Evolutionary conservation across 2,113 vertebrate genomes (phyloP).

Genomic region (Gasterosteus nipponicus): DNA sequence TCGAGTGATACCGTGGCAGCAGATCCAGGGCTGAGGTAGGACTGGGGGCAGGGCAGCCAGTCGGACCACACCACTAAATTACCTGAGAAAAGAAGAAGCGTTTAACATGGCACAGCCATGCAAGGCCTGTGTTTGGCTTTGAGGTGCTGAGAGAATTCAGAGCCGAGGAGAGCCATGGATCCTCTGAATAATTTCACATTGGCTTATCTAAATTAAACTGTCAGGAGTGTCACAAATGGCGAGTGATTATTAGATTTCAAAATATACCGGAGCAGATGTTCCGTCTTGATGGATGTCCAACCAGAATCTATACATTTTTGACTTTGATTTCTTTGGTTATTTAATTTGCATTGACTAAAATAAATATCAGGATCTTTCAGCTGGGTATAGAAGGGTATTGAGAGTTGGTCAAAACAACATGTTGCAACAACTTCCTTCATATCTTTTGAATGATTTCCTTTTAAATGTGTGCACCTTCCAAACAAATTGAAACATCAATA

Average conservation of each 20-base stretch:
- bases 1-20: constrained; percentile 1
- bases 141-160: constrained; percentile 31
- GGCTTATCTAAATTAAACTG: constrained; percentile 30
- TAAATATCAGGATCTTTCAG: neutral
- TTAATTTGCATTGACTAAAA: neutral
- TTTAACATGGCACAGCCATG: constrained; percentile 20
- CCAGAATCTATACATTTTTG: neutral
- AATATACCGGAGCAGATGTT: constrained; percentile 31
- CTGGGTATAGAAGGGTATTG: neutral
- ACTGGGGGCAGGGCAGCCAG: neutral
- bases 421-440: neutral
- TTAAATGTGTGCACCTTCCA: neutral
- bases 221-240: constrained; percentile 26
- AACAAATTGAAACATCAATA: constrained; percentile 27
- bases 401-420: neutral
- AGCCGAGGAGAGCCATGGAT: neutral
- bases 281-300: constrained; percentile 10
- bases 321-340: neutral
- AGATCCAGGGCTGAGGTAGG: constrained; percentile 8
- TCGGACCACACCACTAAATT: constrained; percentile 24
- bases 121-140: constrained; percentile 28
- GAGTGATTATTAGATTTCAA: constrained; percentile 16
- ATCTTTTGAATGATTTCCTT: neutral
- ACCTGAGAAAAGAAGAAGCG: constrained; percentile 28
- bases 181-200: constrained; percentile 48